phyloP scores from a whole-genome alignment of 1,140 invertebrate genomes.

The Antheraea mylitta region DNA sequence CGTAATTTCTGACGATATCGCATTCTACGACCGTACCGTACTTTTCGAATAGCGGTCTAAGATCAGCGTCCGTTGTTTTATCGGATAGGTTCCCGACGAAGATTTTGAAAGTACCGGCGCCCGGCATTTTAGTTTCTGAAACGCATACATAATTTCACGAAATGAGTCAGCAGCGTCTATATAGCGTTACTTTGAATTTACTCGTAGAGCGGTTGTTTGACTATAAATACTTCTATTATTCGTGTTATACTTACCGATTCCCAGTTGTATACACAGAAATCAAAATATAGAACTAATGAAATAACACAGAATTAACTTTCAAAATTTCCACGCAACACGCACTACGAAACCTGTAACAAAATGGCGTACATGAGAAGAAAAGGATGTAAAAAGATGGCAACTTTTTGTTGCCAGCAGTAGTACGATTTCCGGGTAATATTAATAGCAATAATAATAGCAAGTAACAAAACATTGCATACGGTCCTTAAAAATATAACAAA shows the following conservation, averaged over 20 bases:
- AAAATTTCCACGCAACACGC: conserved; percentile 23
- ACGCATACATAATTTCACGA: conserved; percentile 76
- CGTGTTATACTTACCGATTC: conserved; percentile 45
- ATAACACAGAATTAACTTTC: conserved; percentile 24
- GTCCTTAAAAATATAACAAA: too few relatives aligned
- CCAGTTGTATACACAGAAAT: conserved; percentile 7
- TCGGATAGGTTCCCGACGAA: conserved; percentile 97
- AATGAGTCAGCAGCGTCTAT: conserved; percentile 74
- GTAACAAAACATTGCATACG: too few relatives aligned
- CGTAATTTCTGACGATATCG: conserved; percentile 98
- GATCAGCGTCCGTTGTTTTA: conserved; percentile 90
- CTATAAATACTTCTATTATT: background rate
- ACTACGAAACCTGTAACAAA: conserved; percentile 37
- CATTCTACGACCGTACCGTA: conserved; percentile 97
- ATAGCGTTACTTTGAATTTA: conserved; percentile 39
- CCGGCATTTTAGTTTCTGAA: conserved; percentile 86
- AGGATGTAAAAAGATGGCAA: background rate
- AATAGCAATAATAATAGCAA: too few relatives aligned
- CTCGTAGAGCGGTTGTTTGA: conserved; percentile 28
- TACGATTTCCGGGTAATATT: background rate
- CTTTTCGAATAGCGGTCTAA: conserved; percentile 95
- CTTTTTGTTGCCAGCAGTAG: background rate
- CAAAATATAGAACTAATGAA: conserved; percentile 25
- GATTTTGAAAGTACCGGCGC: conserved; percentile 95
- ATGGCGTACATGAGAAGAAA: conserved; percentile 37